Base-by-base conservation (phyloP, 2,888 invertebrate genomes). In the Amphipoea oculea region DNA sequence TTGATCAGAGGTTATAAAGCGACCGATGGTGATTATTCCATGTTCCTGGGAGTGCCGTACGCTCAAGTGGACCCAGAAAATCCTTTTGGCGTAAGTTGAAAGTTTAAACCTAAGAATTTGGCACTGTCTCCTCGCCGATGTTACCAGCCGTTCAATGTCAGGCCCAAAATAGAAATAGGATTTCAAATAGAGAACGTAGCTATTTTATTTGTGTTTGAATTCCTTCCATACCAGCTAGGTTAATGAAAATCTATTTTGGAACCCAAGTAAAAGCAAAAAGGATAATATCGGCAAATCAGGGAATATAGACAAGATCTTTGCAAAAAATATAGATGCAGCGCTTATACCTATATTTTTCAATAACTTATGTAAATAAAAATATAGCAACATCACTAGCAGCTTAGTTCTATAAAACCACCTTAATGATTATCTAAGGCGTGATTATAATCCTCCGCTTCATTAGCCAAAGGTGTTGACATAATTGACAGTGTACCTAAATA, bases 11-110 rank as follows among this genome's bases (percentile, higher is more conserved):
- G 97, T 20, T 92, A 93, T 62, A 95, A 90, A 77, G 93, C 96
- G 0, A 89, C 87, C 6, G 94, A 96, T 88, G 96, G 96, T 29
- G 94, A 94, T 60, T 97, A 96, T 72, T 95, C 96, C 0, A 89
- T 91, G 68, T 97, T 97, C 85, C 87, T 96, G 70, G 97, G 97
- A 70, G 93, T 97, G 76, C 97, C 97, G 9, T 97, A 96, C 82
- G 97, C 96, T 40, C 86, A 90, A 83, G 94, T 97, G 23, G 94
- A 96, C 85, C 80, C 86, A 66, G 89, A 91, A 70, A 93, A 96
- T 89, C 97, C 96, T 42, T 97, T 97, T 83, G 96, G 97, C 73
- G 97, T 97, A 93, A 96, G 96, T 95, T 80, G 14, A n/a, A 60
- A 60, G 40, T 54, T 54, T 45, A 14, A 63, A 40, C 11, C 20